Evolutionary conservation across 2,888 invertebrate genomes (phyloP), one percentile per base, ranked within the genome.

Genomic region (Drosophila suboccidentalis): DNA sequence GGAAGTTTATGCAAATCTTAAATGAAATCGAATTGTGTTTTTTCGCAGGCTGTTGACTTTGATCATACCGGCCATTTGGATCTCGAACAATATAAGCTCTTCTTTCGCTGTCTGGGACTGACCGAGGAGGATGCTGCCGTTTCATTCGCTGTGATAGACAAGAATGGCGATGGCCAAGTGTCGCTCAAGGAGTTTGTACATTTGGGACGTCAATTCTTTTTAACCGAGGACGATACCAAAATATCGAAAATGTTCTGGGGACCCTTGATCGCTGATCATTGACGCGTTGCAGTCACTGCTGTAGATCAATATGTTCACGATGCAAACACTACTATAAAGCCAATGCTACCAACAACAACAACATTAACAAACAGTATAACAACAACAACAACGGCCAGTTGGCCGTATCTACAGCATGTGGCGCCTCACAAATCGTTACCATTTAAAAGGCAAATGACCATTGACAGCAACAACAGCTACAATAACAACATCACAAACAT

Each of bases 181-280:
- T 95, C 95, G 19, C 91, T 95, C 64, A 95, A 96, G 90, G 97
- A 97, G 92, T 97, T 97, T 90, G 95, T 97, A 26, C 95, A 95
- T 89, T 94, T 96, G 65, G 97, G 97, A 29, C 95, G 96, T 69
- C 96, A 97, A 75, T 97, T 95, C 92, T 97, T 97, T 93, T 93
- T 95, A 57, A 95, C 96, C 0, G 96, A 97, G 90, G 96, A 97
- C 90, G 95, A 96, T 81, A 94, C 93, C 3, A 94, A 94, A 78
- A 95, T 97, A 69, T 97, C 97, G 84, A 96, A 96, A 93, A 95
- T 96, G 94, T 97, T 97, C 90, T 97, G 97, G 97, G 97, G 97
- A 34, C 97, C 97, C 9, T 93, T 97, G 53, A 94, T 94, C 64
- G 93, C 94, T 69, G 93, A 95, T 77, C 94, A 94, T 84, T 92